Evolutionary conservation across 2,113 vertebrate species (phyloP).

Genomic region (Archilochus colubris): DNA sequence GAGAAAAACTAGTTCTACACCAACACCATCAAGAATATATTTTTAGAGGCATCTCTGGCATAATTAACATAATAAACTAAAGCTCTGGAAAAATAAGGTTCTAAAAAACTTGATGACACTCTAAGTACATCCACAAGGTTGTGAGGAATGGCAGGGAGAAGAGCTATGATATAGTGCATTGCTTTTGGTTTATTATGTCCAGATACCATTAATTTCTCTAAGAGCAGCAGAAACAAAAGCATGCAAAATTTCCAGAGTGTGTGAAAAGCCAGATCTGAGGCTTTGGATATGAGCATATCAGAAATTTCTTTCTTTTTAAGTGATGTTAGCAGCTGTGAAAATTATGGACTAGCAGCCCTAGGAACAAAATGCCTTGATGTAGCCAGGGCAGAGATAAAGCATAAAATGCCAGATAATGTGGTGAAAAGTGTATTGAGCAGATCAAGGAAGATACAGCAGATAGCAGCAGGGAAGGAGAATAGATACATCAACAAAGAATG

Average conservation of each 20-base stretch:
- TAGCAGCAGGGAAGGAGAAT: not conserved
- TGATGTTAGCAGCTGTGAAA: not conserved
- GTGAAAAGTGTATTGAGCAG: not conserved
- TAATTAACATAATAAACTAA: not conserved
- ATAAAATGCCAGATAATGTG: not conserved
- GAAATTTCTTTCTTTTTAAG: not conserved
- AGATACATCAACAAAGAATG: not conserved
- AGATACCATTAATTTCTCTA: not conserved
- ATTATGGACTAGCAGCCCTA: not conserved
- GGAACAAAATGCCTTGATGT: not conserved
- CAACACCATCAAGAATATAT: not conserved
- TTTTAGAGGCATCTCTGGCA: not conserved
- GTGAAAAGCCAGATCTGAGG: not conserved
- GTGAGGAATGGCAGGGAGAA: not conserved
- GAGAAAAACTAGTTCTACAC: not conserved
- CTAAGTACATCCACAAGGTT: not conserved
- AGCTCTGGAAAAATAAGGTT: not conserved
- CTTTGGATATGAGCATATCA: not conserved
- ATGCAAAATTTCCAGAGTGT: not conserved
- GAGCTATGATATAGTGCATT: rapidly evolving
- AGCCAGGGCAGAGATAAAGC: not conserved
- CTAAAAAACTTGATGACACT: not conserved
- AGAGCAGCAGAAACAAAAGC: not conserved
- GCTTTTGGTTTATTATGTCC: not conserved
- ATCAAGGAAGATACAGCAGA: not conserved